Base-by-base conservation (phyloP, 2,113 vertebrate genomes). In the Carlito syrichta region DNA sequence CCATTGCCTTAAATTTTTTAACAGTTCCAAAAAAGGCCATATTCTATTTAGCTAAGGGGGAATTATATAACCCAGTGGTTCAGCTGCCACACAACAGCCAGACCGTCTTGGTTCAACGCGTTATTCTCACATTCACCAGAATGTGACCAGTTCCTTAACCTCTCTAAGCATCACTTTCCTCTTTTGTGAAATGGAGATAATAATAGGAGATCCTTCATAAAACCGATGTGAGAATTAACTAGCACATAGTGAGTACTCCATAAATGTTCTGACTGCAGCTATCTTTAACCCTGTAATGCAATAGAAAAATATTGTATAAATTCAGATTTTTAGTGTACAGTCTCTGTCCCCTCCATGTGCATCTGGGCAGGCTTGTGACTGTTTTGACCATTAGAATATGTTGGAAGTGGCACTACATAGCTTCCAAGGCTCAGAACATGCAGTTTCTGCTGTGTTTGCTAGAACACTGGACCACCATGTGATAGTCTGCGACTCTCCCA, bases 1-100 rank as follows among this genome's bases (percentile, higher is more conserved):
- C 19, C 8, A 45, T 71, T 77, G 22, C 82, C 96, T 93, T 89
- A 50, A 78, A 11, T 91, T 87, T 32, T 54, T 76, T 79, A 90
- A 68, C 8, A 79, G 3, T 82, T 95, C 48, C 73, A 77, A 84
- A n/a, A 96, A 96, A 71, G 50, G 14, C 20, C 92, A 90, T 78
- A 50, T 19, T 25, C 2, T 92, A 69, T 3, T 66, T 91, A 25
- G 22, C 56, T 38, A 30, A 81, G 35, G 50, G 93, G 71, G 32
- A 78, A 79, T 38, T 50, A 48, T 40, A 45, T 27, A 89, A 9
- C 27, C 14, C 87, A 45, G 4, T 60, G 50, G 66, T 88, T 91
- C 84, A 86, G 27, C 9, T 78, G 12, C 9, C 78, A 54, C 40
- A 25, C 40, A 74, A 11, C 45, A 79, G 27, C 7, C 71, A 71